Percentiles rank a stretch among this genome's conserved stretches.
Conservation (phyloP, 2,888 invertebrate species). For the Ephialtes manifestator region DNA sequence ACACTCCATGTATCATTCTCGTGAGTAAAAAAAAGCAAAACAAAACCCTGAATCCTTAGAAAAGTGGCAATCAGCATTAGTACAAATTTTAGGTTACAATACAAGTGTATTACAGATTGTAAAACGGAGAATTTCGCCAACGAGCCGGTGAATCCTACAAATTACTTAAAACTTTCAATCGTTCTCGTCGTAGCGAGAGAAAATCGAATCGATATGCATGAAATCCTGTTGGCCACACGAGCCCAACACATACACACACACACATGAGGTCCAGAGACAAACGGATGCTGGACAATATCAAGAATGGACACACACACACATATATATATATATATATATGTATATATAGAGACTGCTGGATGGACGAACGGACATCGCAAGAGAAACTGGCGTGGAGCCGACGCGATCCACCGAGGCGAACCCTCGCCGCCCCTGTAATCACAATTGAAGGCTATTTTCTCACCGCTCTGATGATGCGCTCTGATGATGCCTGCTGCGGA, state of each 20-base stretch:
- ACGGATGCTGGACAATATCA: constrained; percentile 64
- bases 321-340: no score
- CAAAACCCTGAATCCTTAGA: neutral
- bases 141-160: constrained; percentile 48
- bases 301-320: constrained; percentile 47
- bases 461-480: constrained; percentile 86
- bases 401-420: constrained; percentile 78
- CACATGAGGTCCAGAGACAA: constrained; percentile 53
- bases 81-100: neutral
- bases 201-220: constrained; percentile 36
- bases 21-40: constrained; percentile 62
- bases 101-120: neutral
- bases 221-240: constrained; percentile 25
- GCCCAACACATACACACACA: no score
- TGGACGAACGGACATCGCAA: constrained; percentile 58
- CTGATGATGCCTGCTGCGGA: constrained; percentile 82
- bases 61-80: neutral
- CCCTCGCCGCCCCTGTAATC: constrained; percentile 85
- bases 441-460: constrained; percentile 86
- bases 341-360: constrained; percentile 41
- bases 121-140: constrained; percentile 45
- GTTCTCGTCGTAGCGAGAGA: constrained; percentile 25
- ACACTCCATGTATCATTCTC: constrained; percentile 16
- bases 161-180: constrained; percentile 58
- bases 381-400: constrained; percentile 71